Conservation (phyloP, 92 coral and sea anemone genomes). For the Zoanthus gigantus region DNA sequence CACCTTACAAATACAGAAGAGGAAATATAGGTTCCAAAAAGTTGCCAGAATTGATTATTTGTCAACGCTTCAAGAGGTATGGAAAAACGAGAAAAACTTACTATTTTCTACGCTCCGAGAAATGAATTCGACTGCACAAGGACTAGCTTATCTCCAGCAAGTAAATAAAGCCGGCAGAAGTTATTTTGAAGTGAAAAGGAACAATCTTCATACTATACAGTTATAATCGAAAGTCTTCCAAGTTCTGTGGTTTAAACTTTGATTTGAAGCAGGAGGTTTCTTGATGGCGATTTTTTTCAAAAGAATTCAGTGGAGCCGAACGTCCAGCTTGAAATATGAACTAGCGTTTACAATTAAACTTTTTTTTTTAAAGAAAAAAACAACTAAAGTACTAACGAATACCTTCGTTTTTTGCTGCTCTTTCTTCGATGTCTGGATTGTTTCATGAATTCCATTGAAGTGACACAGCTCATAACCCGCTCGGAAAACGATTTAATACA, state of each 20-base stretch:
- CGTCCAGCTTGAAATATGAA: not conserved
- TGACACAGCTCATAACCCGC: conserved; percentile 30
- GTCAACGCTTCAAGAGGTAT: no score
- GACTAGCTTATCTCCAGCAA: no score
- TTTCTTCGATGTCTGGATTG: conserved; percentile 35
- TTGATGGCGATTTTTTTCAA: not conserved
- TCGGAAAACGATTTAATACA: not conserved
- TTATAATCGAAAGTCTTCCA: not conserved
- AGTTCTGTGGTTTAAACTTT: not conserved
- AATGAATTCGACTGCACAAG: no score
- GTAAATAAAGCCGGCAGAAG: no score
- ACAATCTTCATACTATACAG: not conserved
- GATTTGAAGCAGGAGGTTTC: not conserved
- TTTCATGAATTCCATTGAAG: conserved; percentile 35
- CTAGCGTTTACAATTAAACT: not conserved
- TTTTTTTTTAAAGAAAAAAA: not conserved
- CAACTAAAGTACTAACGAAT: not conserved
- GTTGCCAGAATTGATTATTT: no score
- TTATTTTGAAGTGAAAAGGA: no score
- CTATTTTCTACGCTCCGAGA: no score
- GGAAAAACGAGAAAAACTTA: no score
- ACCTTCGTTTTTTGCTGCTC: conserved; percentile 44
- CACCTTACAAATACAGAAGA: no score
- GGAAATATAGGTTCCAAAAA: no score
- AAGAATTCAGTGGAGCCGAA: conserved; percentile 1